phyloP scores from a whole-genome alignment of 2,888 invertebrate species.

The Micropterix aruncella region DNA sequence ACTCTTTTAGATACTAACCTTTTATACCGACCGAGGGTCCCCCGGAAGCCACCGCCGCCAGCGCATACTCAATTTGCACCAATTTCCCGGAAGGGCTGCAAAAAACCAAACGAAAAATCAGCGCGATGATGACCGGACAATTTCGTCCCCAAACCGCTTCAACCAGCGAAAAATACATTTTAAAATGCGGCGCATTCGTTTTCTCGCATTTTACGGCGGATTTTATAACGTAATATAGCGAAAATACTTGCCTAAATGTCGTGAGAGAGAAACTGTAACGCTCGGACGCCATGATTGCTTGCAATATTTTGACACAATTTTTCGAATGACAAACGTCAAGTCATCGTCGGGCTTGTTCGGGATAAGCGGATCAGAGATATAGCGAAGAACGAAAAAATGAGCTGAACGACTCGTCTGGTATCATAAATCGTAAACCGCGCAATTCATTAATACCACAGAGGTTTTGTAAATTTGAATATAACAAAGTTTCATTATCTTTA shows the following conservation, averaged over 20 bases:
- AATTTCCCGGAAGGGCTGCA: conserved; percentile 95
- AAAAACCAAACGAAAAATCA: conserved; percentile 14
- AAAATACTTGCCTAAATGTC: conserved; percentile 48
- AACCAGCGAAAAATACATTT: no score
- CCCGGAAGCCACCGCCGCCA: conserved; percentile 96
- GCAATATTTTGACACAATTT: no score
- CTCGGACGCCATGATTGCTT: conserved; percentile 90
- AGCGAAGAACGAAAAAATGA: neutral
- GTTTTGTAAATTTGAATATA: no score
- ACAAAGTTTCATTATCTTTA: no score
- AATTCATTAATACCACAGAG: no score
- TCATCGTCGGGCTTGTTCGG: neutral
- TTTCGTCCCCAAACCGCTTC: neutral
- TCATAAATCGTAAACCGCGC: conserved; percentile 8
- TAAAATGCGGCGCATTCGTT: no score
- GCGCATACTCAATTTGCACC: conserved; percentile 98
- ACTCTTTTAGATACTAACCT: conserved; percentile 41
- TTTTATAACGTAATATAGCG: no score
- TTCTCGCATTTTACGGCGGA: no score
- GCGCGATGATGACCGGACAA: neutral
- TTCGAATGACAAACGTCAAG: conserved; percentile 9
- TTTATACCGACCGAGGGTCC: conserved; percentile 98
- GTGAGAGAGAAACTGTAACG: conserved; percentile 94
- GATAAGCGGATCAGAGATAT: neutral
- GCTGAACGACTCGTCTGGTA: conserved; percentile 15